Percentiles rank a stretch among this genome's conserved stretches.
These are phyloP conservation scores for Deroplatys truncata DNA, from an alignment of 2,888 invertebrate species.

Conservation along the genomic window DNA sequence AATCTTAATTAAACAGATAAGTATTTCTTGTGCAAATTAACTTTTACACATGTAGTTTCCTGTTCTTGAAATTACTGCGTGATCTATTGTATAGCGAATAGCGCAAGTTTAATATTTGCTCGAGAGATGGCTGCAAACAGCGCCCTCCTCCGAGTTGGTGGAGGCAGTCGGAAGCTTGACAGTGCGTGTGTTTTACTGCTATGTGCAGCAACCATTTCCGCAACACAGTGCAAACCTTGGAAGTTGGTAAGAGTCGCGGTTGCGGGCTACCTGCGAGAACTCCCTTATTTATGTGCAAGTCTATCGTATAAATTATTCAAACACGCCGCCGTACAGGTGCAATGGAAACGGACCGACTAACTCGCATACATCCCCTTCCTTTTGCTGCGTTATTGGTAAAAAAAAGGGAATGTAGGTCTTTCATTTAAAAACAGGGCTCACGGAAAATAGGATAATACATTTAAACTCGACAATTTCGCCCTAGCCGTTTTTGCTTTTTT, in stretches of 20 bases:
- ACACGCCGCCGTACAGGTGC: neutral
- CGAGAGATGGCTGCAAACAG: neutral
- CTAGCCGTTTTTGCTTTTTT: neutral
- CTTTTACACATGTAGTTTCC: too few species aligned
- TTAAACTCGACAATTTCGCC: neutral
- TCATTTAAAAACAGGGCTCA: neutral
- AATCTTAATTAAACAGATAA: too few species aligned
- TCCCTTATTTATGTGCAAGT: neutral
- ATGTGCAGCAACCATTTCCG: neutral
- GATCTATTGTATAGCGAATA: too few species aligned
- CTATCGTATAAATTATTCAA: neutral
- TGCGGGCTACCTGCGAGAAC: neutral
- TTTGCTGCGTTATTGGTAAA: neutral
- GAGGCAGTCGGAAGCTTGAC: neutral
- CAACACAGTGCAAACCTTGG: neutral
- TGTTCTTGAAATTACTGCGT: too few species aligned
- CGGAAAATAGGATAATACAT: neutral
- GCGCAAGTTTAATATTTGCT: neutral
- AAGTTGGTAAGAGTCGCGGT: neutral
- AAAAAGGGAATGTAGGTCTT: neutral
- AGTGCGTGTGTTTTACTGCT: neutral
- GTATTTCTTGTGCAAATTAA: too few species aligned
- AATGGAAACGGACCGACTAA: neutral
- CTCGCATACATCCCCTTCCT: neutral
- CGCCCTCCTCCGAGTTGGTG: neutral